Evolutionary conservation across 2,888 invertebrate genomes (phyloP).

Genomic region (Morpho achilles): DNA sequence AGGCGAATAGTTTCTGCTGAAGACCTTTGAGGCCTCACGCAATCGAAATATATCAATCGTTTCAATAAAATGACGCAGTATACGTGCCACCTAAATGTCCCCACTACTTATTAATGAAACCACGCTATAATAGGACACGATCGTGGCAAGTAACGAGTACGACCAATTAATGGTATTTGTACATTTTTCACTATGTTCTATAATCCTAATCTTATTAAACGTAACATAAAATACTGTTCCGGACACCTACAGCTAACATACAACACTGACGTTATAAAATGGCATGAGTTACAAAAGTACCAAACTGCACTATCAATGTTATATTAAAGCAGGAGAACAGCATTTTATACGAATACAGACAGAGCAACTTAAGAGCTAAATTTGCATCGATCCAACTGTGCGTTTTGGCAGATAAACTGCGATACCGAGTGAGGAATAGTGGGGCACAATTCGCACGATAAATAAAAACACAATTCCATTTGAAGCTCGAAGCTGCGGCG

Average conservation of each 20-base stretch:
- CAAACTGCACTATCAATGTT: not conserved
- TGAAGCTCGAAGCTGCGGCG: conserved; percentile 68
- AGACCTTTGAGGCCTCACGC: conserved; percentile 20
- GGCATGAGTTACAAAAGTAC: not conserved
- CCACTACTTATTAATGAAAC: conserved; percentile 16
- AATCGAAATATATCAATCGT: conserved; percentile 7
- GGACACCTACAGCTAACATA: conserved; percentile 6
- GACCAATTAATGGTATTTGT: conserved; percentile 28
- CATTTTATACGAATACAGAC: conserved; percentile 9
- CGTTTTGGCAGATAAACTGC: conserved; percentile 73
- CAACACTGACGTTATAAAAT: conserved; percentile 4
- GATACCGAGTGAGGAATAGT: conserved; percentile 74
- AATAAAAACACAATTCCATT: conserved; percentile 80
- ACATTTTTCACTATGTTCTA: conserved; percentile 25
- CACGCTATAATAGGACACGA: conserved; percentile 14
- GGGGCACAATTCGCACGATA: conserved; percentile 75
- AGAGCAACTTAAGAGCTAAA: conserved; percentile 21
- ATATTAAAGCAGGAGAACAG: conserved; percentile 5
- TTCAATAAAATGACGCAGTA: conserved; percentile 13
- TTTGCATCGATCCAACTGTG: conserved; percentile 48
- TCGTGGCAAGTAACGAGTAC: conserved; percentile 27
- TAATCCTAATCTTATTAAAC: conserved; percentile 16
- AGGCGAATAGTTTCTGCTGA: conserved; percentile 2
- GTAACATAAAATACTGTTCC: conserved; percentile 14
- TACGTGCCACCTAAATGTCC: conserved; percentile 24